Evolutionary conservation across 2,888 invertebrate species (phyloP).

Genomic region (Eupithecia centaureata): DNA sequence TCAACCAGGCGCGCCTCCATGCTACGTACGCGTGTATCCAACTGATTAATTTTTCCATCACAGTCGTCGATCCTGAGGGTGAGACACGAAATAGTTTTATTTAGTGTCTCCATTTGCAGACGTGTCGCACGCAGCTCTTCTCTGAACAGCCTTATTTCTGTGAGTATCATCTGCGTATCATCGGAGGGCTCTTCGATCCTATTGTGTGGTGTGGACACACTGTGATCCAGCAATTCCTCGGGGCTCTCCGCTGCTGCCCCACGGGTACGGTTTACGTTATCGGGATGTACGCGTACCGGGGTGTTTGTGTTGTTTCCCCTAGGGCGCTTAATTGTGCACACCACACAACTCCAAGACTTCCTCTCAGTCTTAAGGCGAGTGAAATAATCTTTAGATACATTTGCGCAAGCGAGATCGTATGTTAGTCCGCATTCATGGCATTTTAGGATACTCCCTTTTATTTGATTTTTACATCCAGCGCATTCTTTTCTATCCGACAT

Average conservation of each 20-base stretch:
- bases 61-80: conserved; percentile 3
- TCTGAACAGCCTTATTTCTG: no score
- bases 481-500: neutral
- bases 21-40: no score
- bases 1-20: no score
- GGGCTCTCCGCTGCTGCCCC: neutral
- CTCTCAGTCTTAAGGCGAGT: no score
- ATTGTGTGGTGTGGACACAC: neutral
- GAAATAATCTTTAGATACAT: no score
- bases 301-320: neutral
- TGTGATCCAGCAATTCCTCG: no score
- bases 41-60: neutral
- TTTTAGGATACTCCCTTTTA: neutral
- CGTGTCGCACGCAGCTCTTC: no score
- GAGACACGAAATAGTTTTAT: neutral
- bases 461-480: neutral
- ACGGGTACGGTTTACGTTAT: conserved; percentile 14
- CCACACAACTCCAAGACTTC: no score
- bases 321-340: no score
- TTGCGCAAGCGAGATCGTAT: no score
- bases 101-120: no score
- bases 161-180: neutral
- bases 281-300: neutral
- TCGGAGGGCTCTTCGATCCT: neutral
- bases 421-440: no score